Conservation (phyloP, 2,113 vertebrate genomes). For the Steatornis caripensis region DNA sequence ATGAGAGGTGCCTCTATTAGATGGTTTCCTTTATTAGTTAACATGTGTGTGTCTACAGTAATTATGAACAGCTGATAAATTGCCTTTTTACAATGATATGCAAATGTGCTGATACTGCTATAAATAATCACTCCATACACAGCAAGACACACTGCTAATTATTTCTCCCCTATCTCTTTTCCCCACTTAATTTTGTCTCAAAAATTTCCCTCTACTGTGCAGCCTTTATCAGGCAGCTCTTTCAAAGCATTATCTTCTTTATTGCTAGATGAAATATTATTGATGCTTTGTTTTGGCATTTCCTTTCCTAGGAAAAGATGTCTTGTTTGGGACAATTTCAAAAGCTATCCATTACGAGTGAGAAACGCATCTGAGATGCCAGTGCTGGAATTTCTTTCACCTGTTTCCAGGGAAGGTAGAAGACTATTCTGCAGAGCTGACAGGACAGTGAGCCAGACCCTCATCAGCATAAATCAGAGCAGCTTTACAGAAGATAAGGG, state of each 20-base stretch:
- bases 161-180: background rate
- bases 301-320: background rate
- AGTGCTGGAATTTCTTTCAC: background rate
- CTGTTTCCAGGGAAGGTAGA: background rate
- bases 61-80: background rate
- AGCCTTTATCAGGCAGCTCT: background rate
- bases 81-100: background rate
- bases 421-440: background rate
- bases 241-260: background rate
- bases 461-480: conserved; percentile 1
- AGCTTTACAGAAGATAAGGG: background rate
- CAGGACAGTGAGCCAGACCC: background rate
- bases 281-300: conserved; percentile 12
- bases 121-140: background rate
- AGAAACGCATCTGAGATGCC: background rate
- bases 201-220: background rate
- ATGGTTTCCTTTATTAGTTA: background rate
- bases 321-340: conserved; percentile 15
- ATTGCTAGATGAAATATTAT: background rate
- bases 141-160: background rate
- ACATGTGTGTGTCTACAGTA: background rate
- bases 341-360: background rate
- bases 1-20: background rate
- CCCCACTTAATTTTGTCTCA: background rate
- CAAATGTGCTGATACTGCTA: background rate